Percentiles rank a stretch among this genome's conserved stretches.
Conservation (phyloP, 2,888 invertebrate genomes). For the Rhaphigaster nebulosa region DNA sequence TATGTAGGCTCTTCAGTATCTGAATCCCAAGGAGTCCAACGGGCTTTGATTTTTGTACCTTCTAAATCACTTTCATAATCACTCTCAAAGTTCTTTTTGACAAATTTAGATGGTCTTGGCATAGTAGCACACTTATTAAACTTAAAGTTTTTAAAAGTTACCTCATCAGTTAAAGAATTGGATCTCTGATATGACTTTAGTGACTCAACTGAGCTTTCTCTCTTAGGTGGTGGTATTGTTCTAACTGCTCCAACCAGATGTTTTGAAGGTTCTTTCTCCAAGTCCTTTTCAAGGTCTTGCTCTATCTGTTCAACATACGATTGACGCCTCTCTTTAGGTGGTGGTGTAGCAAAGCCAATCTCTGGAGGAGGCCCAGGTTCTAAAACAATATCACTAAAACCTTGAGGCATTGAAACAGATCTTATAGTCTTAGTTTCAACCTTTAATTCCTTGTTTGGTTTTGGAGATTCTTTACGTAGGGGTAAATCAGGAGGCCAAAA, state of each 20-base stretch:
- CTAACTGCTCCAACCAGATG: constrained; percentile 73
- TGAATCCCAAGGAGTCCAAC: constrained; percentile 78
- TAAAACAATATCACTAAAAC: constrained; percentile 72
- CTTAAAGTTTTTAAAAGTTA: constrained; percentile 71
- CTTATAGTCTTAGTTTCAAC: constrained; percentile 67
- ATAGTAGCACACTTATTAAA: constrained; percentile 70
- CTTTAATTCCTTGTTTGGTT: constrained; percentile 68
- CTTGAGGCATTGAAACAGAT: constrained; percentile 65
- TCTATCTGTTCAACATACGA: constrained; percentile 72
- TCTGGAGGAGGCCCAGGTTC: constrained; percentile 79
- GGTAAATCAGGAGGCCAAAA: constrained; percentile 70
- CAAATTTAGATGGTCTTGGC: constrained; percentile 76
- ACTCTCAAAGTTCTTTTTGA: constrained; percentile 77
- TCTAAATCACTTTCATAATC: constrained; percentile 81
- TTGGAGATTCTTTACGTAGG: constrained; percentile 63
- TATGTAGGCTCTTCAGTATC: constrained; percentile 76
- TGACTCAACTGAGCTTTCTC: constrained; percentile 63
- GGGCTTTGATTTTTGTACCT: constrained; percentile 72
- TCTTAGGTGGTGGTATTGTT: constrained; percentile 71
- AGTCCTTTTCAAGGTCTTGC: constrained; percentile 72
- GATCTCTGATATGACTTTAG: constrained; percentile 61
- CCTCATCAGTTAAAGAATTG: constrained; percentile 63
- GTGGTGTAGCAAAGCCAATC: constrained; percentile 75
- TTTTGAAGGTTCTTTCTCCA: constrained; percentile 72
- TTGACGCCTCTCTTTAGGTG: constrained; percentile 70